These are phyloP conservation scores for Hermaeophaga mercurialis DNA, from an alignment of 2,888 invertebrate species.

Conservation along the genomic window DNA sequence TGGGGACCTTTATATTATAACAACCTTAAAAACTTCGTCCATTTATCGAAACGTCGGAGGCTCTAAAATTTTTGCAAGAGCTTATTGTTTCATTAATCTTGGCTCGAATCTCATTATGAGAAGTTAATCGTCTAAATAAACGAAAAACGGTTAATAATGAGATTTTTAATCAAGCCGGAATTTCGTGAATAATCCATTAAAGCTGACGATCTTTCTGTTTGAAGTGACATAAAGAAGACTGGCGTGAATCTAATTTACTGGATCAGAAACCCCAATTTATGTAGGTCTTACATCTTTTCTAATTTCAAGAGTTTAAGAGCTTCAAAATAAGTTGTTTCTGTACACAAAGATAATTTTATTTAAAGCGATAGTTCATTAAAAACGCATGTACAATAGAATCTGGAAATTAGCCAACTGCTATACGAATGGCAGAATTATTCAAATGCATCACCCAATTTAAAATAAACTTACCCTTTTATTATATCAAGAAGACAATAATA, in stretches of 20 bases:
- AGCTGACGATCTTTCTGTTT: slow-evolving; percentile 19
- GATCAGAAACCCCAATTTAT: slow-evolving; percentile 34
- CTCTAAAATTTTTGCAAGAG: not conserved
- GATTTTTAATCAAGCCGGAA: slow-evolving; percentile 20
- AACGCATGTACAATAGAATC: no score
- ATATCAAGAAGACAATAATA: no score
- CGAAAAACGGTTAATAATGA: slow-evolving; percentile 18
- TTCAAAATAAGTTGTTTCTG: not conserved
- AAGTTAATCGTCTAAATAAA: slow-evolving; percentile 21
- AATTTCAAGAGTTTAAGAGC: slow-evolving; percentile 8
- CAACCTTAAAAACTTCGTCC: no score
- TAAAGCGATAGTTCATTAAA: not conserved
- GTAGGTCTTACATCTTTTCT: slow-evolving; percentile 19
- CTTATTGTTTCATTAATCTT: slow-evolving; percentile 18
- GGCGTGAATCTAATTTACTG: slow-evolving; percentile 38
- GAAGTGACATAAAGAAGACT: slow-evolving; percentile 31
- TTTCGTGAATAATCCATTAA: slow-evolving; percentile 22
- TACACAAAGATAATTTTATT: not conserved
- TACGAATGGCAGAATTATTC: no score
- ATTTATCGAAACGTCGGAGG: not conserved
- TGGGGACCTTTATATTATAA: no score
- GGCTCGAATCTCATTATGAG: slow-evolving; percentile 11
- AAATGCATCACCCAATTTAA: no score
- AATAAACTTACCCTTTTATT: no score
- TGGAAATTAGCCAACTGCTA: no score